These are phyloP conservation scores for Athrips mouffetella DNA, from an alignment of 2,888 invertebrate genomes.

Conservation along the genomic window DNA sequence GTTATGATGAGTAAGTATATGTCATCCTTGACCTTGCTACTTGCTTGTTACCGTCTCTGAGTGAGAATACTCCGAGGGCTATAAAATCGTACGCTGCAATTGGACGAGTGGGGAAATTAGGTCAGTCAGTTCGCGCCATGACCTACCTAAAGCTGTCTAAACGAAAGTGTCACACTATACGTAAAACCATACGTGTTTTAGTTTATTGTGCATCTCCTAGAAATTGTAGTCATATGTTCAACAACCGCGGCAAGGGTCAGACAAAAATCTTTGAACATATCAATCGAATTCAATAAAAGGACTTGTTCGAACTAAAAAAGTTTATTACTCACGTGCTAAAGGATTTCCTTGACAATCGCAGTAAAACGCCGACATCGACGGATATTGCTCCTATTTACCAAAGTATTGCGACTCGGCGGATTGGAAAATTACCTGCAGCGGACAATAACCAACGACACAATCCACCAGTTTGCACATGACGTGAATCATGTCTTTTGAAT, in stretches of 20 bases:
- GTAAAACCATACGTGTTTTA: no score
- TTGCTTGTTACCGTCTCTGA: no score
- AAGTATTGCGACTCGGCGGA: constrained; percentile 25
- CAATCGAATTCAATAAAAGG: no score
- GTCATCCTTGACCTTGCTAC: neutral
- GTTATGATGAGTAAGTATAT: no score
- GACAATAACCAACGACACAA: constrained; percentile 16
- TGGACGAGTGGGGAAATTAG: constrained; percentile 8
- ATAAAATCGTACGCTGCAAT: neutral
- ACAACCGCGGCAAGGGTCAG: no score
- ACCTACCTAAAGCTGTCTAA: constrained; percentile 1
- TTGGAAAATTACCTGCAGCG: constrained; percentile 37
- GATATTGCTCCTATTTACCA: constrained; percentile 9
- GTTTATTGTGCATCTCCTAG: no score
- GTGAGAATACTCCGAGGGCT: neutral
- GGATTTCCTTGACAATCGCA: neutral
- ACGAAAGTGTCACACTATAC: neutral
- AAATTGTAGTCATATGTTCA: no score
- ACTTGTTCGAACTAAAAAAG: no score
- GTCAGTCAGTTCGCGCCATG: constrained; percentile 12
- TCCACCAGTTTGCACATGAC: constrained; percentile 10
- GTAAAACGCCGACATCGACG: neutral
- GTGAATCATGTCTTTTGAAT: constrained; percentile 22
- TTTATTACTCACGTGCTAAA: no score
- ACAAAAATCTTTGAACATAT: no score